Evolutionary conservation across 2,888 invertebrate genomes (phyloP).

Genomic region (Heliconius sara): DNA sequence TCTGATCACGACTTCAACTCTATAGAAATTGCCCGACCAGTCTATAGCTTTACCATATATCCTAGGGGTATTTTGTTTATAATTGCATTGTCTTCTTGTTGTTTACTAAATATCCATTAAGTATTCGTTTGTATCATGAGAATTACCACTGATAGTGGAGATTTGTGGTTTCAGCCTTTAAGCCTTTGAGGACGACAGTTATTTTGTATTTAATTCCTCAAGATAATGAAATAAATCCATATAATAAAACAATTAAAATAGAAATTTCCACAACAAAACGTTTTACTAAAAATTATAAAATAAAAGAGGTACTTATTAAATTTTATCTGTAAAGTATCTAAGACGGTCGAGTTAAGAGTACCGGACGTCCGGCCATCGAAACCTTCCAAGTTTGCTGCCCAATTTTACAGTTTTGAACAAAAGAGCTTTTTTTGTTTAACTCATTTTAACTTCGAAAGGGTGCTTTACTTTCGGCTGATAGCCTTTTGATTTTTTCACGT

Average conservation of each 20-base stretch:
- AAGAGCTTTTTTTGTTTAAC: constrained; percentile 53
- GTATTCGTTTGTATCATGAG: background rate
- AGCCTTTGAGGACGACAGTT: no score
- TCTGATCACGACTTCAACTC: constrained; percentile 30
- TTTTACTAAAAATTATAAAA: background rate
- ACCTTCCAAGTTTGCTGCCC: constrained; percentile 60
- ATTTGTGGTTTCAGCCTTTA: background rate
- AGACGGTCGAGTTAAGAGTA: constrained; percentile 38
- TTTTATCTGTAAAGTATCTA: constrained; percentile 26
- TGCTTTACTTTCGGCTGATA: constrained; percentile 33
- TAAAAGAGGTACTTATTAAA: constrained; percentile 7
- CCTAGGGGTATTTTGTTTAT: background rate
- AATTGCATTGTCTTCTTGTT: constrained; percentile 12
- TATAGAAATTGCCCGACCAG: constrained; percentile 15
- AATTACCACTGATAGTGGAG: background rate
- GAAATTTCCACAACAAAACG: background rate
- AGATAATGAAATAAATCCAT: no score
- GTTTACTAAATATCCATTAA: background rate
- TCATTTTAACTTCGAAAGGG: constrained; percentile 49
- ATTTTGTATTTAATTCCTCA: no score
- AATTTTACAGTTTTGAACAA: constrained; percentile 65
- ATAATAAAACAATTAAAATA: background rate
- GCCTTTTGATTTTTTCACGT: constrained; percentile 7
- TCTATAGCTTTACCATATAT: constrained; percentile 15
- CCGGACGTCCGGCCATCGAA: constrained; percentile 66